These are phyloP conservation scores for Troilus luridus DNA, from an alignment of 2,888 invertebrate genomes.

Conservation along the genomic window DNA sequence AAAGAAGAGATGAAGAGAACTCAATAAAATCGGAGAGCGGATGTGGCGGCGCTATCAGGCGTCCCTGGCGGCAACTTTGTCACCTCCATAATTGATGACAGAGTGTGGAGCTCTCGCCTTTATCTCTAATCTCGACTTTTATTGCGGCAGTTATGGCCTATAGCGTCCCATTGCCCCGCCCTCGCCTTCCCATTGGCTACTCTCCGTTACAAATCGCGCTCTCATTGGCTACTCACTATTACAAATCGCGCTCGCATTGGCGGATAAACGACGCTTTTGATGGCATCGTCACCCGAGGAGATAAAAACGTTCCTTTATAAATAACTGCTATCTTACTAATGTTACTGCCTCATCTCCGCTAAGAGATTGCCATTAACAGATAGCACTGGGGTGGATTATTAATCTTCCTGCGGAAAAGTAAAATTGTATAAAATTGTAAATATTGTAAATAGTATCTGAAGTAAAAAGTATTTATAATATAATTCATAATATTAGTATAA, in stretches of 20 bases:
- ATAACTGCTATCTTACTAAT: conserved; percentile 3
- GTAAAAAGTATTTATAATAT: no score
- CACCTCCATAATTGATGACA: conserved; percentile 55
- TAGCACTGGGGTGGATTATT: not conserved
- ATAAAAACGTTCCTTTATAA: not conserved
- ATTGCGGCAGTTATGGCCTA: conserved; percentile 10
- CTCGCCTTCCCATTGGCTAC: not conserved
- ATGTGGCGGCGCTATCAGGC: not conserved
- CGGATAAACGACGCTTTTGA: not conserved
- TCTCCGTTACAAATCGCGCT: not conserved
- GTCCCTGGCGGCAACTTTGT: conserved; percentile 41
- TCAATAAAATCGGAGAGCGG: not conserved
- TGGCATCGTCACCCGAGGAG: not conserved
- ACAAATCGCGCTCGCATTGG: conserved; percentile 20
- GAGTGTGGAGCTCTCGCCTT: not conserved
- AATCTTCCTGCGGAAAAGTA: not conserved
- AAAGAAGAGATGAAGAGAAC: not conserved
- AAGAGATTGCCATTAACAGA: not conserved
- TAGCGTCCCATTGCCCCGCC: conserved; percentile 2
- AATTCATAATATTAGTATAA: no score
- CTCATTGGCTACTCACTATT: conserved; percentile 8
- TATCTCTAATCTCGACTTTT: conserved; percentile 44
- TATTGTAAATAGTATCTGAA: no score
- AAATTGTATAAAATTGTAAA: no score
- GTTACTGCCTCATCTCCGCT: not conserved